Percentiles rank a stretch among this genome's conserved stretches.
phyloP scores from a whole-genome alignment of 2,113 vertebrate species.

The Australoheros scitulus region DNA sequence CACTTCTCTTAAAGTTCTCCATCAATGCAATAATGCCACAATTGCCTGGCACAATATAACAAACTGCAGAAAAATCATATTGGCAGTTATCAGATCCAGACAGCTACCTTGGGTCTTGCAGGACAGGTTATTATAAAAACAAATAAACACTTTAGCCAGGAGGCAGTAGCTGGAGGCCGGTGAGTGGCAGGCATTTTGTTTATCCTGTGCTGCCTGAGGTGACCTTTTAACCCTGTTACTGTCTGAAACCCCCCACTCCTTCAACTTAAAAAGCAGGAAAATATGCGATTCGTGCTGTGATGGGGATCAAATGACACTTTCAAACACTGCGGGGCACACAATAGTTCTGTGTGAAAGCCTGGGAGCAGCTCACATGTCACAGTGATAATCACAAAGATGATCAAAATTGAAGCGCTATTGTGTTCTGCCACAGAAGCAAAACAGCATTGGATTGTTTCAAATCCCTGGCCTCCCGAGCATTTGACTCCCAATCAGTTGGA shows the following conservation, averaged over 20 bases:
- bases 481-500: not conserved
- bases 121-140: not conserved
- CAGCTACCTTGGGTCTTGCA: not conserved
- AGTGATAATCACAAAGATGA: not conserved
- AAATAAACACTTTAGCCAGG: not conserved
- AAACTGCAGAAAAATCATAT: not conserved
- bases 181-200: not conserved
- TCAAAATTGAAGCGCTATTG: not conserved
- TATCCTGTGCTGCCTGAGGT: not conserved
- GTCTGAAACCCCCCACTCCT: conserved; percentile 8
- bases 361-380: not conserved
- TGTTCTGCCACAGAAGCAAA: not conserved
- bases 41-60: not conserved
- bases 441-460: not conserved
- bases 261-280: conserved; percentile 28
- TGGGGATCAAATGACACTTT: conserved; percentile 33
- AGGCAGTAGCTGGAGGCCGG: not conserved
- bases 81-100: not conserved
- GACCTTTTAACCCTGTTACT: conserved; percentile 38
- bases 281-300: not conserved
- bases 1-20: not conserved
- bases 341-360: not conserved
- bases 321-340: not conserved
- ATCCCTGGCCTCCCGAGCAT: not conserved
- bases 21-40: not conserved